A percentile compares a stretch with the other conserved stretches of the same genome.
These are phyloP conservation scores for roundworm (Caenorhabditis elegans) DNA, from an alignment of 1,140 invertebrate species.

Conservation along the genomic window DNA sequence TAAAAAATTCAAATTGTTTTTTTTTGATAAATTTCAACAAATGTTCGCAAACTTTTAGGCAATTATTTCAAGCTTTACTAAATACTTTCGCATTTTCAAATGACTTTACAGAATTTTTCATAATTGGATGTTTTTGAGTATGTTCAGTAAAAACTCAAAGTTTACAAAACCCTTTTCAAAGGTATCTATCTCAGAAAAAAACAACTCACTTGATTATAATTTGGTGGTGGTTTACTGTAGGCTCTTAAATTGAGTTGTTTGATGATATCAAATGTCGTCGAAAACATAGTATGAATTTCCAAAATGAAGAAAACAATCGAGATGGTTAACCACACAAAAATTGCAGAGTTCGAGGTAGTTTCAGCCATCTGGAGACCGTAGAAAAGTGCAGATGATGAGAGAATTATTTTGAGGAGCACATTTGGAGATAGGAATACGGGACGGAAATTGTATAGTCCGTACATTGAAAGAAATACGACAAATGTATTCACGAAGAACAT, in stretches of 20 bases:
- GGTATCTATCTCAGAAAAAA: no score
- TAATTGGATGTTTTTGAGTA: no score
- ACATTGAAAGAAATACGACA: constrained; percentile 8
- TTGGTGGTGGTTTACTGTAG: constrained; percentile 20
- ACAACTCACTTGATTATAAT: constrained; percentile 30
- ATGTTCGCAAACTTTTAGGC: no score
- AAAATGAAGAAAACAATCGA: constrained; percentile 32
- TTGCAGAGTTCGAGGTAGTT: constrained; percentile 13
- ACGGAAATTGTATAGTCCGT: constrained; percentile 1
- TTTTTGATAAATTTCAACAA: no score
- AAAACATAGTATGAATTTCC: constrained; percentile 38
- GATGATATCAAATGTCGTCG: constrained; percentile 29
- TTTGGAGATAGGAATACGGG: constrained; percentile 15
- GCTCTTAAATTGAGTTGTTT: constrained; percentile 24
- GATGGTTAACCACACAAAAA: constrained; percentile 24
- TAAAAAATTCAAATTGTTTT: no score
- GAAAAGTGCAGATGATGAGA: constrained; percentile 28
- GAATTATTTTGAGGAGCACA: constrained; percentile 18
- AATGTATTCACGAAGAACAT: constrained; percentile 14
- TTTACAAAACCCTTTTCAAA: no score
- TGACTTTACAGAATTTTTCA: no score
- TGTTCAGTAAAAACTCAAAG: no score
- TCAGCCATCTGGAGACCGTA: constrained; percentile 39
- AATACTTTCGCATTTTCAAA: no score
- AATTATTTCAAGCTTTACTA: no score